These are phyloP conservation scores for Pollenia angustigena DNA, from an alignment of 2,888 invertebrate species.

Conservation along the genomic window DNA sequence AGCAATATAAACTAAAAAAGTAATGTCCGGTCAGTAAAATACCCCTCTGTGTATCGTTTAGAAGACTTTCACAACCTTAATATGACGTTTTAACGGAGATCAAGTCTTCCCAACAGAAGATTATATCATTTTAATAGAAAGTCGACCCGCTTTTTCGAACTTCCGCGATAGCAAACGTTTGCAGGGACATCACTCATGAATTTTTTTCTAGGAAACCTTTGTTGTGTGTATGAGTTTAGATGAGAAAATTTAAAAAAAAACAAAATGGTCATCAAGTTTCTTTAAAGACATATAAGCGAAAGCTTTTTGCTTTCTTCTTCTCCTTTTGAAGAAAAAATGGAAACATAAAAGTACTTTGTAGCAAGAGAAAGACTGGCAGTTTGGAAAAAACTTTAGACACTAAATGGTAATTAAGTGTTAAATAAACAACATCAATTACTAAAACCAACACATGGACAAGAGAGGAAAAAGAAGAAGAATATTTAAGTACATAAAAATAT, in stretches of 20 bases:
- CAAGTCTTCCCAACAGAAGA: no score
- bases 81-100: no score
- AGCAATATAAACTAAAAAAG: no score
- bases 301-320: conserved; percentile 5
- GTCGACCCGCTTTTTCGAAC: no score
- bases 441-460: conserved; percentile 46
- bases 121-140: no score
- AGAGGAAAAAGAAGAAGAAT: neutral
- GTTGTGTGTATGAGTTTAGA: conserved; percentile 14
- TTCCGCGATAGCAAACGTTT: no score
- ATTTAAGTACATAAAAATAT: conserved; percentile 7
- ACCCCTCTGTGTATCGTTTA: no score
- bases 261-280: conserved; percentile 71
- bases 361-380: conserved; percentile 17
- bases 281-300: conserved; percentile 48
- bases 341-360: conserved; percentile 20
- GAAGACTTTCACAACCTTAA: no score
- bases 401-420: conserved; percentile 75
- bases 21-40: no score
- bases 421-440: conserved; percentile 75
- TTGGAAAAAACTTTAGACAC: conserved; percentile 62
- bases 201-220: conserved; percentile 15
- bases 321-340: conserved; percentile 7
- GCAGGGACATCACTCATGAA: neutral
- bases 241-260: conserved; percentile 61